Conservation (phyloP, 2,797 vertebrate species). For the Pangasius macronema region DNA sequence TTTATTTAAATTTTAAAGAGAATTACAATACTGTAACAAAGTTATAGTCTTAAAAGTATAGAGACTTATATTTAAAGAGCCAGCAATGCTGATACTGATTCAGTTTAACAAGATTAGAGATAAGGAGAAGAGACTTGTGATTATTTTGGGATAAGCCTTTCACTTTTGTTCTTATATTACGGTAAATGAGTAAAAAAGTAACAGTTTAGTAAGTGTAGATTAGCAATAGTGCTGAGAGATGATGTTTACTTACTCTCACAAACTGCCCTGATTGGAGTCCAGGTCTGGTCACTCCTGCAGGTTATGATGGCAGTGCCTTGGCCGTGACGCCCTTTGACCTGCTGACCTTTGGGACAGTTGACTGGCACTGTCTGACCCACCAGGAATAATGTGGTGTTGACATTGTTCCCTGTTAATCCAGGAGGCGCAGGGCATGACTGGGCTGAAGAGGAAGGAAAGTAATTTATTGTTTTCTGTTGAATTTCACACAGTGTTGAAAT, state of each 20-base stretch:
- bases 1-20: background rate
- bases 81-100: background rate
- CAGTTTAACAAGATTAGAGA: background rate
- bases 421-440: conserved; percentile 87
- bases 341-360: conserved; percentile 87
- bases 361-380: conserved; percentile 85
- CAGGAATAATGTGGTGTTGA: conserved; percentile 77
- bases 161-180: background rate
- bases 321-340: conserved; percentile 79
- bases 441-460: conserved; percentile 70
- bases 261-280: conserved; percentile 81
- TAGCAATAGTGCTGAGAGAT: background rate
- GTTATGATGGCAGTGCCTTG: conserved; percentile 79
- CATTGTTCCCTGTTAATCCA: conserved; percentile 75
- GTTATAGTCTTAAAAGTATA: background rate
- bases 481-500: background rate
- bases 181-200: background rate
- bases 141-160: background rate
- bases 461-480: background rate
- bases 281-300: conserved; percentile 89
- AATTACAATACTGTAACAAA: background rate
- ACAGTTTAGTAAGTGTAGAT: background rate
- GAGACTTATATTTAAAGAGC: background rate
- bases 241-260: conserved; percentile 88
- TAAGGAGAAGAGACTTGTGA: background rate